phyloP scores from a whole-genome alignment of 2,888 invertebrate genomes.

The Notodonta ziczac region DNA sequence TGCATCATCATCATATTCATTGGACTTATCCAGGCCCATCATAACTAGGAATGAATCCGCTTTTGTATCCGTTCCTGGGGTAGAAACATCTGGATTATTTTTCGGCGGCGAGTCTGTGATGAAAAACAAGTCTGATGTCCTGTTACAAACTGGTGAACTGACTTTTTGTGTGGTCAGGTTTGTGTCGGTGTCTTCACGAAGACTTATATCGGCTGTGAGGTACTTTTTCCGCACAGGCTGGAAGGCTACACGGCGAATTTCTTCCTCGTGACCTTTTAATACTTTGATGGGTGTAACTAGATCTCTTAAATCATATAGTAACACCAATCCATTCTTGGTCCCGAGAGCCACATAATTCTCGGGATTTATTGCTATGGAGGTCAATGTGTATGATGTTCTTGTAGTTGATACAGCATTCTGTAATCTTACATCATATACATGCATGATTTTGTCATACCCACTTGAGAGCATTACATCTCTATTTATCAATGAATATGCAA shows the following conservation, averaged over 20 bases:
- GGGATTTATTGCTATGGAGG: slow-evolving; percentile 70
- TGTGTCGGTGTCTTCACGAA: slow-evolving; percentile 68
- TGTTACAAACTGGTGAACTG: slow-evolving; percentile 54
- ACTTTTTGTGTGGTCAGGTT: slow-evolving; percentile 50
- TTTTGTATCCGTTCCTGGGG: slow-evolving; percentile 55
- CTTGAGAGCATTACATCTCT: slow-evolving; percentile 82
- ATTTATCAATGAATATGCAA: slow-evolving; percentile 82
- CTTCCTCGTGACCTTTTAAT: slow-evolving; percentile 78
- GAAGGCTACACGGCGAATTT: slow-evolving; percentile 76
- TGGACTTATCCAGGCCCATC: slow-evolving; percentile 74
- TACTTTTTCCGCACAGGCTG: slow-evolving; percentile 69
- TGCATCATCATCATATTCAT: slow-evolving; percentile 59
- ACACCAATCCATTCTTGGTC: slow-evolving; percentile 80
- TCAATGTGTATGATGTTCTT: slow-evolving; percentile 67
- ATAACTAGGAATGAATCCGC: slow-evolving; percentile 75
- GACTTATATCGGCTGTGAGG: slow-evolving; percentile 67
- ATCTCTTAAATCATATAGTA: slow-evolving; percentile 83
- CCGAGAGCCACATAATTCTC: slow-evolving; percentile 82
- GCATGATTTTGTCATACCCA: slow-evolving; percentile 83
- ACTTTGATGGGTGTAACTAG: slow-evolving; percentile 73
- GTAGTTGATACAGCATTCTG: slow-evolving; percentile 76
- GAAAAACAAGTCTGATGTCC: slow-evolving; percentile 72
- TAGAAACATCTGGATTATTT: slow-evolving; percentile 45
- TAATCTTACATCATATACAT: slow-evolving; percentile 82
- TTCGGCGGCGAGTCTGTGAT: slow-evolving; percentile 70